Evolutionary conservation across 2,113 vertebrate genomes (phyloP).

Genomic region (Hypomesus transpacificus): DNA sequence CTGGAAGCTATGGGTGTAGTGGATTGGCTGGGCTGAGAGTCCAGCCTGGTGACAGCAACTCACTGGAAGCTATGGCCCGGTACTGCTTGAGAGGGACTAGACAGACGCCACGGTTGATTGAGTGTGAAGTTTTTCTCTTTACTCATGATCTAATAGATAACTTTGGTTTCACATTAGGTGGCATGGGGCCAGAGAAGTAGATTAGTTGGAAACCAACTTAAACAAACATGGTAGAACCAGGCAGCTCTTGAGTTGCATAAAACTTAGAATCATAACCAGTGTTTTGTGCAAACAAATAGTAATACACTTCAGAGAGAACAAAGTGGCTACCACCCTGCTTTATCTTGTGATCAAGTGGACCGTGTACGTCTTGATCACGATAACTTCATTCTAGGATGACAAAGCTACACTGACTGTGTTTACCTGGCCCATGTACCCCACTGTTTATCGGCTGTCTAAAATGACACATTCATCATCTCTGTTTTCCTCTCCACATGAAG

Average conservation of each 20-base stretch:
- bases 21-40: neutral
- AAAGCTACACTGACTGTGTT: neutral
- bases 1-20: neutral
- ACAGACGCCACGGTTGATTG: constrained; percentile 65
- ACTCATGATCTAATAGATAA: constrained; percentile 78
- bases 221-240: constrained; percentile 36
- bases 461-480: neutral
- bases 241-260: constrained; percentile 22
- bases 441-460: constrained; percentile 1
- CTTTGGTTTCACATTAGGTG: constrained; percentile 69
- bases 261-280: constrained; percentile 40
- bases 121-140: constrained; percentile 72
- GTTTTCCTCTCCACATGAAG: neutral
- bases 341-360: neutral
- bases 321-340: constrained; percentile 2
- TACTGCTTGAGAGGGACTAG: constrained; percentile 51
- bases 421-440: neutral
- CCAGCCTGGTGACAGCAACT: constrained; percentile 20
- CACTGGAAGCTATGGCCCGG: constrained; percentile 39
- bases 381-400: neutral
- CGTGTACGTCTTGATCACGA: neutral
- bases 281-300: constrained; percentile 38
- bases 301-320: neutral
- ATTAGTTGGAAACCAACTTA: constrained; percentile 29
- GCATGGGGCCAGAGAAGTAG: constrained; percentile 53